Percentiles rank a stretch among this genome's conserved stretches.
Evolutionary conservation across 2,888 invertebrate species (phyloP).

Genomic region (Noctua janthe): DNA sequence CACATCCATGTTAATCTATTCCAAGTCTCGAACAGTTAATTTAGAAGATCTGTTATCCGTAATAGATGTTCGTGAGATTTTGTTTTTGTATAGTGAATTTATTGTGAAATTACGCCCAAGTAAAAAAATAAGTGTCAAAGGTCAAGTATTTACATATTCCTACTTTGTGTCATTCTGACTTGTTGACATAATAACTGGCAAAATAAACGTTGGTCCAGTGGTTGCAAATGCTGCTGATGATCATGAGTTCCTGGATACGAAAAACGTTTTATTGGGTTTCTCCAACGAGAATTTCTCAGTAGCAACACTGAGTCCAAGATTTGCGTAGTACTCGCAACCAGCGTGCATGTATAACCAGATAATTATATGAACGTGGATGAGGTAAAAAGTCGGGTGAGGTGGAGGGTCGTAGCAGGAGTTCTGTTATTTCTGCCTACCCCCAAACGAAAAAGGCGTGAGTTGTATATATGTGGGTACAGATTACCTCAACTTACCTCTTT

Average conservation of each 20-base stretch:
- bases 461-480: not conserved
- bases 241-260: not conserved
- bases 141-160: not conserved
- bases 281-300: not conserved
- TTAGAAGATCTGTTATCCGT: slow-evolving; percentile 80
- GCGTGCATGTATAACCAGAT: too few relatives aligned
- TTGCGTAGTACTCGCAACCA: not conserved
- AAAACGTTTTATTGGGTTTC: not conserved
- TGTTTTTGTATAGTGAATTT: slow-evolving; percentile 63
- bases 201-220: not conserved
- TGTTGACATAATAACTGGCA: not conserved
- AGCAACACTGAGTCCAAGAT: not conserved
- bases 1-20: slow-evolving; percentile 78
- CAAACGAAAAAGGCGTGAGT: too few relatives aligned
- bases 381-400: too few relatives aligned
- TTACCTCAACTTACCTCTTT: not conserved
- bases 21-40: slow-evolving; percentile 77
- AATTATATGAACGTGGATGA: too few relatives aligned
- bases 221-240: not conserved
- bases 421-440: too few relatives aligned
- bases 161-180: not conserved
- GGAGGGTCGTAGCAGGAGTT: too few relatives aligned
- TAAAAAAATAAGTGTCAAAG: slow-evolving; percentile 1
- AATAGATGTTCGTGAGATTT: slow-evolving; percentile 83
- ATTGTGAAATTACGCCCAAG: slow-evolving; percentile 38